A percentile compares a stretch with the other conserved stretches of the same genome.
Conservation (phyloP, 2,888 invertebrate species). For the Catocala fraxini region DNA sequence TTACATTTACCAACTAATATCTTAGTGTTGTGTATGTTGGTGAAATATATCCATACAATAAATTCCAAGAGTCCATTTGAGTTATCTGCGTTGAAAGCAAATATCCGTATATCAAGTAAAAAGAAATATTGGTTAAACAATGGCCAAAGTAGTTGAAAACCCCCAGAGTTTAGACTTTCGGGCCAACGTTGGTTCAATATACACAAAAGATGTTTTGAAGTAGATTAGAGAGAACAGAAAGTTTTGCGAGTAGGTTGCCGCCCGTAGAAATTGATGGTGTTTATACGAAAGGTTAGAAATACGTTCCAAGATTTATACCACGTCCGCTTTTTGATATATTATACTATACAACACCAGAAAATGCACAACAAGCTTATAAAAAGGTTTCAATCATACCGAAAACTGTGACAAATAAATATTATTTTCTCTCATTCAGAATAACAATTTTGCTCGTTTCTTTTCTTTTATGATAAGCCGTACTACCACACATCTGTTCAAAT, state of each 20-base stretch:
- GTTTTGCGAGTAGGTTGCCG: slow-evolving; percentile 16
- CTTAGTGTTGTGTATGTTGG: slow-evolving; percentile 20
- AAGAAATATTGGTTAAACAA: slow-evolving; percentile 49
- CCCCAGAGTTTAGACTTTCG: slow-evolving; percentile 39
- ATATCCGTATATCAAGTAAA: slow-evolving; percentile 51
- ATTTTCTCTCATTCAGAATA: too few relatives aligned
- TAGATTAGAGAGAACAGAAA: slow-evolving; percentile 12
- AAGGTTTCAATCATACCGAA: too few relatives aligned
- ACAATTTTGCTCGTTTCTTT: too few relatives aligned
- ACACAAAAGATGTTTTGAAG: slow-evolving; percentile 33
- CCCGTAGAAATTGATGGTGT: slow-evolving; percentile 44
- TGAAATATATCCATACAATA: slow-evolving; percentile 46
- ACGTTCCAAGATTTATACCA: too few relatives aligned
- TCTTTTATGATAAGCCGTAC: too few relatives aligned
- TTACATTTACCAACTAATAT: slow-evolving; percentile 27
- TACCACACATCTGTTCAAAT: too few relatives aligned
- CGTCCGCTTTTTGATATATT: too few relatives aligned
- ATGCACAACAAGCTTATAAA: too few relatives aligned
- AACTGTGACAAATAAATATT: too few relatives aligned
- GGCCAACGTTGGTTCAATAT: slow-evolving; percentile 31
- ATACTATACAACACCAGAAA: too few relatives aligned
- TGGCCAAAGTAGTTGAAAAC: slow-evolving; percentile 35
- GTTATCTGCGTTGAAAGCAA: slow-evolving; percentile 49
- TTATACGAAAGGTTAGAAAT: slow-evolving; percentile 42
- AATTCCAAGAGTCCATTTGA: slow-evolving; percentile 48